Percentiles rank a stretch among this genome's conserved stretches.
These are phyloP conservation scores for Pararge aegeria DNA, from an alignment of 1,140 invertebrate species.

Conservation along the genomic window DNA sequence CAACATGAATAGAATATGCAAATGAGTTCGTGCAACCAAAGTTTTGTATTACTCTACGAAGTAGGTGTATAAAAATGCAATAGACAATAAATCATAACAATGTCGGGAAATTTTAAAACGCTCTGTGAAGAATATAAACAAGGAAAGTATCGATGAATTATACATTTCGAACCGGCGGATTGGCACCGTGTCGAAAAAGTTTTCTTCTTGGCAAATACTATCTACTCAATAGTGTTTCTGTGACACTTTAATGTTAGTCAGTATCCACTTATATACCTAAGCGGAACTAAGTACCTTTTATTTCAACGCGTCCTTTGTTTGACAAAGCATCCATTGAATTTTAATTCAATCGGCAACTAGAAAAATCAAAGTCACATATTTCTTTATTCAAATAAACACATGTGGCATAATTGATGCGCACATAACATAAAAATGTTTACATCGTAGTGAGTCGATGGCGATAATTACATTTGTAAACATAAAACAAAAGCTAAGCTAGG, in stretches of 20 bases:
- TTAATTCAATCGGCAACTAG: too few species aligned
- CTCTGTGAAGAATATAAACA: neutral
- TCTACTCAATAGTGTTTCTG: neutral
- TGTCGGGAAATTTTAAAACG: neutral
- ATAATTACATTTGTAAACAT: too few species aligned
- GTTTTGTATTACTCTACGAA: neutral
- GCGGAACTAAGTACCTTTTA: neutral
- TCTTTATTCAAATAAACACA: too few species aligned
- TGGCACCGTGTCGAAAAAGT: constrained; percentile 4
- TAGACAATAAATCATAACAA: neutral
- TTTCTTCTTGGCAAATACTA: neutral
- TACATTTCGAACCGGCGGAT: constrained; percentile 9
- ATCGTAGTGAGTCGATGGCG: too few species aligned
- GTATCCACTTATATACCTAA: neutral
- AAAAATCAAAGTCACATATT: too few species aligned
- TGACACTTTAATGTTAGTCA: neutral
- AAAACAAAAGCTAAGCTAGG: too few species aligned
- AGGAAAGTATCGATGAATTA: constrained; percentile 3
- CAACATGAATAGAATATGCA: neutral
- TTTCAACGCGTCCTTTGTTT: too few species aligned
- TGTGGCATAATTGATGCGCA: too few species aligned
- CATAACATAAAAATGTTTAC: too few species aligned
- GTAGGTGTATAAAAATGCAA: neutral
- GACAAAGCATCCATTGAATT: too few species aligned
- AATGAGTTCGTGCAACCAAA: neutral